Conservation (phyloP, 2,888 invertebrate genomes). For the Barypeithes pellucidus region DNA sequence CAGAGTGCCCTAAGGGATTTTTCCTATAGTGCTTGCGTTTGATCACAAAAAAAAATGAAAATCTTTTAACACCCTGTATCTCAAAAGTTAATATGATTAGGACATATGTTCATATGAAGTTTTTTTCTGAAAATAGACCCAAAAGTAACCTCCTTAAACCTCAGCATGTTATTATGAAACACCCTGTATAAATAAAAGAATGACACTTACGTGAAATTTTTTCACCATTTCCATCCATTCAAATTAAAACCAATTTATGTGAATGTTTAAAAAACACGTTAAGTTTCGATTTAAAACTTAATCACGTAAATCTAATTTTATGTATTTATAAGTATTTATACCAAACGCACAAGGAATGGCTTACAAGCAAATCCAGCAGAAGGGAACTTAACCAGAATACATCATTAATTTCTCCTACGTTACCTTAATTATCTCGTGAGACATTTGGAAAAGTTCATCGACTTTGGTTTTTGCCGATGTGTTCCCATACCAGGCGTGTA, state of each 20-base stretch:
- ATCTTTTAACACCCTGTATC: too few species aligned
- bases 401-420: constrained; percentile 23
- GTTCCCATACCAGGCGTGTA: constrained; percentile 42
- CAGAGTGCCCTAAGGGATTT: too few species aligned
- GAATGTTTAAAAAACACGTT: not conserved
- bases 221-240: too few species aligned
- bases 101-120: too few species aligned
- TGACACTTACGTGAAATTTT: too few species aligned
- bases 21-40: too few species aligned
- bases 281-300: constrained; percentile 4
- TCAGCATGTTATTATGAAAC: too few species aligned
- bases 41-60: too few species aligned
- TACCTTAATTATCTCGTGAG: constrained; percentile 33
- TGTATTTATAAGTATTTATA: not conserved
- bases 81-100: too few species aligned
- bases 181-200: too few species aligned
- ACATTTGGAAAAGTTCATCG: constrained; percentile 47
- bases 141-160: too few species aligned
- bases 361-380: not conserved
- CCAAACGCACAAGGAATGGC: not conserved
- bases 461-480: constrained; percentile 39
- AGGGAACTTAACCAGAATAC: not conserved
- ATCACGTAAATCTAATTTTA: constrained; percentile 11
- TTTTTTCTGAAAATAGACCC: too few species aligned
- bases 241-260: not conserved